Evolutionary conservation across 2,888 invertebrate genomes (phyloP).

Genomic region (Dryobota labecula): DNA sequence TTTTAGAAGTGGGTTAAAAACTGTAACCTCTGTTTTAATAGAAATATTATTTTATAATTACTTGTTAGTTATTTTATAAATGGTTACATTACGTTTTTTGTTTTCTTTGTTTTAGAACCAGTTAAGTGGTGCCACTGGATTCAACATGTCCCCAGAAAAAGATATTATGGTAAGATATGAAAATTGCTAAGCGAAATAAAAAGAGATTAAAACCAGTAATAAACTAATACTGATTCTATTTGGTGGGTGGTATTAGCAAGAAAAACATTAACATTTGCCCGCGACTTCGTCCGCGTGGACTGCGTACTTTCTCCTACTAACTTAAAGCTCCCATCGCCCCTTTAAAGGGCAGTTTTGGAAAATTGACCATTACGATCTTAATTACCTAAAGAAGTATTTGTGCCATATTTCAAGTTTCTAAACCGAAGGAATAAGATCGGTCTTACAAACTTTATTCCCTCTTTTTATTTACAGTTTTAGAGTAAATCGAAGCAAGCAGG

Average conservation of each 20-base stretch:
- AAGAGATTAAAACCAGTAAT: not conserved
- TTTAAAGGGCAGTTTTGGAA: too few relatives aligned
- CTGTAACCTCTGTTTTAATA: not conserved
- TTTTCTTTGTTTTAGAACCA: not conserved
- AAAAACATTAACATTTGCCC: too few relatives aligned
- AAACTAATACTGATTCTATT: not conserved
- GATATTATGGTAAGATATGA: not conserved
- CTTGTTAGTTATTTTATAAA: not conserved
- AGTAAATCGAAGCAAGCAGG: too few relatives aligned
- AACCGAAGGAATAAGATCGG: too few relatives aligned
- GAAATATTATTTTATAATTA: not conserved
- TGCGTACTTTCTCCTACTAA: too few relatives aligned
- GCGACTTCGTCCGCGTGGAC: too few relatives aligned
- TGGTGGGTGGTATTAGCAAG: not conserved
- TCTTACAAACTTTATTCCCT: too few relatives aligned
- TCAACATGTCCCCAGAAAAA: not conserved
- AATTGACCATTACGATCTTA: too few relatives aligned
- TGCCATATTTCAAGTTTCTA: too few relatives aligned
- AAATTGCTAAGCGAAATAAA: not conserved
- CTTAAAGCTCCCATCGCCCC: too few relatives aligned
- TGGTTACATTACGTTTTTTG: not conserved
- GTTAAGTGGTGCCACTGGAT: not conserved
- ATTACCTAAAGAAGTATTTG: too few relatives aligned
- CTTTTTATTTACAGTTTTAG: too few relatives aligned
- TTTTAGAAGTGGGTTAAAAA: not conserved